Conservation (phyloP, 2,113 vertebrate species). For the Helogale parvula region DNA sequence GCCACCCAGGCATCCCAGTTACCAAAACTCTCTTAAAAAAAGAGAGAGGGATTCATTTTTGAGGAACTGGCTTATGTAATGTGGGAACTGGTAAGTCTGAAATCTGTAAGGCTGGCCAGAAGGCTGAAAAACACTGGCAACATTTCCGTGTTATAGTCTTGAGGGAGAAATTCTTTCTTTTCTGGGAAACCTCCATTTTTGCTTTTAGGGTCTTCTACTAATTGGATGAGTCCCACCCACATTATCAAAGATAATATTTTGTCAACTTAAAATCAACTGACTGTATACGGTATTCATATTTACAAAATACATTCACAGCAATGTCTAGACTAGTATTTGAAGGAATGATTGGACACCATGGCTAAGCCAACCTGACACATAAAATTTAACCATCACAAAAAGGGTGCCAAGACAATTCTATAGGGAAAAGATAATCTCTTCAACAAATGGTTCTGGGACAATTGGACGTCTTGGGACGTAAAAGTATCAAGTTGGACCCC, state of each 20-base stretch:
- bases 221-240: not conserved
- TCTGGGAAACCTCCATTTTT: not conserved
- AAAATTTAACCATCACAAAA: too few species aligned
- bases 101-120: not conserved
- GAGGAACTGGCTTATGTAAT: not conserved
- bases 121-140: not conserved
- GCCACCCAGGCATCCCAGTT: too few species aligned
- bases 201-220: not conserved
- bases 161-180: not conserved
- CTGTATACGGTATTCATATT: not conserved
- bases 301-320: not conserved
- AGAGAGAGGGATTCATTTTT: not conserved
- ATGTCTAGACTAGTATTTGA: not conserved
- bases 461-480: too few species aligned
- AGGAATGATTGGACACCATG: not conserved
- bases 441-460: too few species aligned
- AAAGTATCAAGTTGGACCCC: too few species aligned
- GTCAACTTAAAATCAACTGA: not conserved
- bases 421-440: too few species aligned
- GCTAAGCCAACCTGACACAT: too few species aligned
- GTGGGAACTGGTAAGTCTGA: not conserved
- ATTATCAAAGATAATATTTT: not conserved
- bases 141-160: not conserved
- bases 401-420: too few species aligned
- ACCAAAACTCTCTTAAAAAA: too few species aligned